Evolutionary conservation across 2,888 invertebrate genomes (phyloP), one percentile per base, ranked within the genome.

Genomic region (Achlya flavicornis): DNA sequence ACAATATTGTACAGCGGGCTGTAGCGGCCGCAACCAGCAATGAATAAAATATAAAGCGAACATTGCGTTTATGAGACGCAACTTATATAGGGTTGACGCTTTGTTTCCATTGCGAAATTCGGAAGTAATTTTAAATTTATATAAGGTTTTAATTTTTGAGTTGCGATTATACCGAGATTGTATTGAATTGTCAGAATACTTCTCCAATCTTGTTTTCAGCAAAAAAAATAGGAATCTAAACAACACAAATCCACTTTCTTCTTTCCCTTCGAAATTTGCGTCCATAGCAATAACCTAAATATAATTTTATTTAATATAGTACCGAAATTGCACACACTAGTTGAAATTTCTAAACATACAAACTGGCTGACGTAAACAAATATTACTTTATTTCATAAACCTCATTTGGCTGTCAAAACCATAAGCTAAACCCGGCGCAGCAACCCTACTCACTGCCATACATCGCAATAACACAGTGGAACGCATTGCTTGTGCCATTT

Each of bases 41-140:
- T 64, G 64, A 64, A 64, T 64, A 64, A 64, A 64, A 64, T 64
- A 64, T 64, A 64, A 63, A 64, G 57, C 57, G 16, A 61, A 61
- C 64, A 64, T 61, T 64, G 61, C 61, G 41, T 57, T 64, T 57
- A 57, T 64, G 64, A 53, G 19, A 53, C 53, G 53, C 16, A 53
- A 53, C 53, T 19, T 53, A 53, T n/a, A 7, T 53, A 53, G 53
- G 53, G 53, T 53, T 53, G 53, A 19, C 53, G 6, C 53, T 10
- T 3, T 7, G 19, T 48, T 16, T 16, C 7, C 48, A n/a, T 48
- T 7, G 11, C 3, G 38, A 38, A 12, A 7, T 8, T 38, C 2
- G 0, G 38, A 38, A 38, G 10, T 38, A 10, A 38, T 38, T 48
- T 16, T 0, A 48, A 48, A 16, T 48, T 48, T 46, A 14, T 1